phyloP scores from a whole-genome alignment of 1,140 invertebrate genomes.

The Triops cancriformis region DNA sequence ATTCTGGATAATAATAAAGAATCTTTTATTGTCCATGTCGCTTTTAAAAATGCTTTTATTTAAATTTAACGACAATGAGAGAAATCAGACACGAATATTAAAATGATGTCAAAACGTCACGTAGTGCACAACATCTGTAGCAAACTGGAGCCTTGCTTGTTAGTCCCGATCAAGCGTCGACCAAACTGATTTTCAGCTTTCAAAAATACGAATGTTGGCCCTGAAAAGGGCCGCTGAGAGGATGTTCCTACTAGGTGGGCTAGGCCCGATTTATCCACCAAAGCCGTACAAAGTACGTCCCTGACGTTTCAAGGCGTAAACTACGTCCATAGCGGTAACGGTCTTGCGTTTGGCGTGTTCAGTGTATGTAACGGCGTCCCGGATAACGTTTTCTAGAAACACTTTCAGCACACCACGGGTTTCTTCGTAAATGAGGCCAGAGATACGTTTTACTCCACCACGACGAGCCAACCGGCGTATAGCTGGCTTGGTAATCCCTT shows the following conservation, averaged over 20 bases:
- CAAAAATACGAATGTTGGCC: no score
- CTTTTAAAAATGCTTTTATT: no score
- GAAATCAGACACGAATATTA: no score
- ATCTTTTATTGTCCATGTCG: no score
- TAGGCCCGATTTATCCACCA: conserved; percentile 42
- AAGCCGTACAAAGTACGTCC: conserved; percentile 57
- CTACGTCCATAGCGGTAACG: conserved; percentile 76
- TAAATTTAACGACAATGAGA: no score
- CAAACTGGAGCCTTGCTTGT: no score
- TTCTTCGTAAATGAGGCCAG: conserved; percentile 64
- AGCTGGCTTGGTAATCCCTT: conserved; percentile 60
- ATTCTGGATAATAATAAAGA: no score
- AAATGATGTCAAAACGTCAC: no score
- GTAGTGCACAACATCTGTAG: no score
- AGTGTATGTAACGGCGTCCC: conserved; percentile 73
- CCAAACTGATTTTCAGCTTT: no score
- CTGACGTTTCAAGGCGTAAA: conserved; percentile 74
- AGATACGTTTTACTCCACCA: conserved; percentile 67
- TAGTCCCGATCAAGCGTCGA: no score
- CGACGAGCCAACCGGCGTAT: conserved; percentile 57
- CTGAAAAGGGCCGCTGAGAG: no score
- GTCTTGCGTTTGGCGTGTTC: conserved; percentile 76
- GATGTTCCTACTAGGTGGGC: not conserved
- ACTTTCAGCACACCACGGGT: conserved; percentile 63
- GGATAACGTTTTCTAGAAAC: conserved; percentile 71